Evolutionary conservation across 2,113 vertebrate genomes (phyloP), one percentile per base, ranked within the genome.

Genomic region (Megaceryle maxima): DNA sequence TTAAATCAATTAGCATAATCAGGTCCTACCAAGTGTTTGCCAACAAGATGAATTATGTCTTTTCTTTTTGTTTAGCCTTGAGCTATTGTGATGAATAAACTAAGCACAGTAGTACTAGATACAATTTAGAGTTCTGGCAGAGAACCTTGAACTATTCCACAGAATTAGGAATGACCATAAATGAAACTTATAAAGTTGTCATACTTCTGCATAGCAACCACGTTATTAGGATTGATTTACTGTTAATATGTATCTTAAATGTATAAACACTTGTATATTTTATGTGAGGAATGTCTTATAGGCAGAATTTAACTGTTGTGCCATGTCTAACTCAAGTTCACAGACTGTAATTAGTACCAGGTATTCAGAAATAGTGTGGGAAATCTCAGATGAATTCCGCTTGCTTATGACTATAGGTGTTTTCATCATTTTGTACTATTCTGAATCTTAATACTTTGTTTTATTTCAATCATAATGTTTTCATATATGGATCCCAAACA

Each of bases 1-100:
- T 96, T 97, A 96, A 94, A 94, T 90, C 92, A 97, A 97, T 92
- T 94, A 94, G 94, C 84, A 88, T 90, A 94, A 97, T 95, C 95
- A 97, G 96, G 90, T 87, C 81, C 70, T 88, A 92, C 80, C 83
- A 97, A 92, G 33, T 87, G 64, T 92, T 95, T 96, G 82, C 88
- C 48, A 97, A 25, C 76, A 73, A 96, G 76, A 93, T 86, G 43
- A 97, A 95, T 76, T 89, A 95, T 25, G 28, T 53, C 70, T 82
- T 79, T 70, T 70, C 31, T 80, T 44, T 90, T 55, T 31, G 37
- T 67, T 77, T 91, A 74, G 78, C 77, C 95, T 60, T 84, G 46
- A 94, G 91, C 69, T 90, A 83, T 76, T 69, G 70, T 67, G 60
- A 96, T 77, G 67, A 96, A 92, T 66, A 94, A 86, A 92, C 46